A percentile compares a stretch with the other conserved stretches of the same genome.
These are phyloP conservation scores for Hemiprocne comata DNA, from an alignment of 2,113 vertebrate genomes.

Conservation along the genomic window DNA sequence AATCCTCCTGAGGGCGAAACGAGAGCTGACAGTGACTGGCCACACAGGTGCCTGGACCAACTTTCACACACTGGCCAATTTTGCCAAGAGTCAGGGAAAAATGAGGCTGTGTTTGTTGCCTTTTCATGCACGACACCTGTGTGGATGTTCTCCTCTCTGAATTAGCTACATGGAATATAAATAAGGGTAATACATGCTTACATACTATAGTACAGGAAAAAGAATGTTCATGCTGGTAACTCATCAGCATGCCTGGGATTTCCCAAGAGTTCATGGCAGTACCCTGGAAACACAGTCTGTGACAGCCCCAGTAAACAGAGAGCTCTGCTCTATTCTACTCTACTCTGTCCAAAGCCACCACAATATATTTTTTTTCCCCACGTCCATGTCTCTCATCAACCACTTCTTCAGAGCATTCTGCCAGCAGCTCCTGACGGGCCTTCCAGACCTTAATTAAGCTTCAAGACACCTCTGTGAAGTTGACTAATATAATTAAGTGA, in stretches of 20 bases:
- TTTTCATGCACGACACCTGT: accelerated
- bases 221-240: background rate
- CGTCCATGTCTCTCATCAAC: background rate
- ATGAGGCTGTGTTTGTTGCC: accelerated
- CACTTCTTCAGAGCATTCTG: background rate
- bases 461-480: conserved; percentile 33
- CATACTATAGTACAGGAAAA: background rate
- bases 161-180: background rate
- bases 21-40: conserved; percentile 59
- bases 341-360: background rate
- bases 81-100: background rate
- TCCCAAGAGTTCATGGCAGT: background rate
- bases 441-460: conserved; percentile 56
- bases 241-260: background rate
- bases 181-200: accelerated
- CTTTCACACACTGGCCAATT: background rate
- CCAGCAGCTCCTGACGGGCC: background rate
- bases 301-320: accelerated
- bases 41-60: conserved; percentile 50
- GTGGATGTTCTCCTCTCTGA: background rate
- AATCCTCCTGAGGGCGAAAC: conserved; percentile 54
- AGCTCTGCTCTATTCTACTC: background rate
- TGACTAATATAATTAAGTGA: conserved; percentile 49
- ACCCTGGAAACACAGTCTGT: background rate
- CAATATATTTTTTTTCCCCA: accelerated